A percentile compares a stretch with the other conserved stretches of the same genome.
These are phyloP conservation scores for Biston betularia DNA, from an alignment of 2,888 invertebrate species.

Conservation along the genomic window DNA sequence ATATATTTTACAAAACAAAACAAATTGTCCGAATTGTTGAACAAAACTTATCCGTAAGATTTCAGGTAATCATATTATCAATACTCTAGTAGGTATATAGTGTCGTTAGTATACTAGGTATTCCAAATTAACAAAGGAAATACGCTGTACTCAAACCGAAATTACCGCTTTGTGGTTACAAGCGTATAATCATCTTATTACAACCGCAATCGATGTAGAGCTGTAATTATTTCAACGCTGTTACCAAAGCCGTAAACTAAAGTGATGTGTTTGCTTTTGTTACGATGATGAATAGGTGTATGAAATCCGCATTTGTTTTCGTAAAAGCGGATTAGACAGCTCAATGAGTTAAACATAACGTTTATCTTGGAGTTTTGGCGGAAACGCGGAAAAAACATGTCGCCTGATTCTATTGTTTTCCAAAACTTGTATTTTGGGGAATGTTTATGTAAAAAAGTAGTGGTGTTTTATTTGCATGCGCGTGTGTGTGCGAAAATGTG, in stretches of 20 bases:
- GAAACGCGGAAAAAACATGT: neutral
- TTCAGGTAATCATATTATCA: no score
- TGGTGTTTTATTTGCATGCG: no score
- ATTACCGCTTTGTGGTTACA: conserved; percentile 18
- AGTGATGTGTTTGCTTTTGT: conserved; percentile 4
- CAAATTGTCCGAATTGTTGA: no score
- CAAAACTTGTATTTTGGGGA: no score
- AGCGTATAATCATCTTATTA: conserved; percentile 15
- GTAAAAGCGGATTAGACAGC: conserved; percentile 5
- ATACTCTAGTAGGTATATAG: no score
- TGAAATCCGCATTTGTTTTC: conserved; percentile 2
- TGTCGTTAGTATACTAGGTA: no score
- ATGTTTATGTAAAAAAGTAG: no score
- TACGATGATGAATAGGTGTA: conserved; percentile 5
- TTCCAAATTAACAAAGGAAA: conserved; percentile 7
- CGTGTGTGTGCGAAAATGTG: no score
- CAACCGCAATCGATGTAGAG: conserved; percentile 11
- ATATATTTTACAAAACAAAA: no score
- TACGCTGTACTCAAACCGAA: conserved; percentile 3
- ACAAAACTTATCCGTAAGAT: no score
- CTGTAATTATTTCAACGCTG: conserved; percentile 11
- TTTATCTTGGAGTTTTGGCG: neutral
- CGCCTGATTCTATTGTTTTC: no score
- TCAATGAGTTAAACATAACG: conserved; percentile 4
- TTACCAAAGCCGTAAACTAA: conserved; percentile 3